phyloP scores from a whole-genome alignment of 1,140 invertebrate species.

The Dendroctonus valens region DNA sequence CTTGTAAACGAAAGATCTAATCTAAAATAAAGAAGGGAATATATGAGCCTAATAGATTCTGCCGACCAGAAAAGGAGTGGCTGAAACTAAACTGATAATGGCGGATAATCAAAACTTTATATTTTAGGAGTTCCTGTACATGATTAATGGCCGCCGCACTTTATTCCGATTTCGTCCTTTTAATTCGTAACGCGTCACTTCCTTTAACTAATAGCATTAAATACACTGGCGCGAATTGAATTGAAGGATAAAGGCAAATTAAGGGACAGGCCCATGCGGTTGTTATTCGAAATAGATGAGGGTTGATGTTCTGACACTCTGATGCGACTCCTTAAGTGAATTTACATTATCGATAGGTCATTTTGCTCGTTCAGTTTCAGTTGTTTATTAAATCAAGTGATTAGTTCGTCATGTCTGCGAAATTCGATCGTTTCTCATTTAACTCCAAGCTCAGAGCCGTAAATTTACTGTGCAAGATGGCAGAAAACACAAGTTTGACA shows the following conservation, averaged over 20 bases:
- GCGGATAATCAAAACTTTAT: conserved; percentile 37
- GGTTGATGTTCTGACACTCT: conserved; percentile 25
- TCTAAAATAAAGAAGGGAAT: conserved; percentile 33
- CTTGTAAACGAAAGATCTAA: conserved; percentile 28
- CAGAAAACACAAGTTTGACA: too few species aligned
- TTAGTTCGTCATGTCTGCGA: not conserved
- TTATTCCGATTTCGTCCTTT: conserved; percentile 35
- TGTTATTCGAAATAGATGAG: conserved; percentile 25
- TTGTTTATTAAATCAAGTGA: not conserved
- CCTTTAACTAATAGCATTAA: conserved; percentile 33
- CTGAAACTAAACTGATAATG: conserved; percentile 35
- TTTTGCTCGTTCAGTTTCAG: not conserved
- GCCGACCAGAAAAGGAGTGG: conserved; percentile 30
- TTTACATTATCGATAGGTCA: conserved; percentile 25
- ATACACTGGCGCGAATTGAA: conserved; percentile 25
- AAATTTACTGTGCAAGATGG: too few species aligned
- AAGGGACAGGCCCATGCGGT: conserved; percentile 28
- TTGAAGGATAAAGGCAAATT: conserved; percentile 35
- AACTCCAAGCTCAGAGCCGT: too few species aligned
- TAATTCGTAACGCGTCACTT: conserved; percentile 35
- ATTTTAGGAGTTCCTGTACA: conserved; percentile 35
- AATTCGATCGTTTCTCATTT: too few species aligned
- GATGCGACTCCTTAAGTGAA: conserved; percentile 5
- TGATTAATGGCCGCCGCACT: conserved; percentile 32
- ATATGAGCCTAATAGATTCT: conserved; percentile 33